Conservation (phyloP, 2,888 invertebrate genomes). For the Cyclophora punctaria region DNA sequence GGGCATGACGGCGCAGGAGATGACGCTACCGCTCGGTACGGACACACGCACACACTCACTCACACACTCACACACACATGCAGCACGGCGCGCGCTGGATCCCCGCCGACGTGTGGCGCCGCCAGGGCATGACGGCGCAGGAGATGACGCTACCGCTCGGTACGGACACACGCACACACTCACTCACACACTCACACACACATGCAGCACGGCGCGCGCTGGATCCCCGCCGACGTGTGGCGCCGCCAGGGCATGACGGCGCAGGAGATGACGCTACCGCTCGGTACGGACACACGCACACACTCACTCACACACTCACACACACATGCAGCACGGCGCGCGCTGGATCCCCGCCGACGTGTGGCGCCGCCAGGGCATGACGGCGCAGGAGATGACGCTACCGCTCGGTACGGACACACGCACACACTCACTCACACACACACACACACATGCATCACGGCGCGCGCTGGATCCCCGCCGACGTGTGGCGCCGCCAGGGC, state of each 20-base stretch:
- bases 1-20: constrained; percentile 77
- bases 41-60: not conserved
- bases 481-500: constrained; percentile 94
- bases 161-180: constrained; percentile 31
- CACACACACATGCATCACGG: constrained; percentile 88
- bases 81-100: not conserved
- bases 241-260: constrained; percentile 70
- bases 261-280: constrained; percentile 72
- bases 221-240: not conserved
- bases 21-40: constrained; percentile 82
- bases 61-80: not conserved
- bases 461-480: constrained; percentile 88
- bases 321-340: constrained; percentile 85
- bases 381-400: constrained; percentile 94
- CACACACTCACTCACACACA: too few species aligned
- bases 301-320: too few species aligned
- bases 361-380: constrained; percentile 95
- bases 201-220: not conserved
- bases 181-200: not conserved
- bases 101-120: not conserved
- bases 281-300: constrained; percentile 79
- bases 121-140: constrained; percentile 75
- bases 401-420: constrained; percentile 79
- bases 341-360: constrained; percentile 93
- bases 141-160: constrained; percentile 82